Evolutionary conservation across 1,140 invertebrate genomes (phyloP), one percentile per base, ranked within the genome.

Genomic region (Camponotus vicinus): DNA sequence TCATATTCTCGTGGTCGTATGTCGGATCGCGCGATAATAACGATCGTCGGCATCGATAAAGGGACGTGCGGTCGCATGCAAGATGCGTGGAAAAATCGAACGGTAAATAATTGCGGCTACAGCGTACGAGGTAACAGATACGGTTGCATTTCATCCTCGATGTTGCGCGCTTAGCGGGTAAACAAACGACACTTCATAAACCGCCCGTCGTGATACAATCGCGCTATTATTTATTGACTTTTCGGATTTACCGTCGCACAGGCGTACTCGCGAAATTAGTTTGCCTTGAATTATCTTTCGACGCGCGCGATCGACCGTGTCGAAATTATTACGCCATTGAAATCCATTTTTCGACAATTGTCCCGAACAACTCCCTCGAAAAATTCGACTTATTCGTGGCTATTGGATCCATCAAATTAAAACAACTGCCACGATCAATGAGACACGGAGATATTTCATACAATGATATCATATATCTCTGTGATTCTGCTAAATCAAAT

Each of bases 171-270:
- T 80, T 89, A 87, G 42, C 89, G 89, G 88, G 88, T 90, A 89
- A 88, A 90, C 86, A 90, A 88, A 90, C 76, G 89, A 82, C 86
- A 86, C 89, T 90, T 90, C 86, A 90, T 90, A 90, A 90, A 90
- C 89, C 88, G 76, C 73, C 59, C 55, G 86, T 77, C 80, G 21
- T 82, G 89, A 90, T 90, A 90, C 71, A 63, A 90, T 90, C 89
- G 75, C 49, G 63, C 80, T 66, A 88, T 90, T 90, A 90, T 90
- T 90, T 90, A 90, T 90, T 88, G 89, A 88, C 88, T 77, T 90
- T 90, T 86, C 71, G 82, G 71, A 90, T 90, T 86, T 86, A 90
- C 86, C 82, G 70, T 84, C 70, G 79, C 80, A 80, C 88, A 83
- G 34, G 86, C 64, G 34, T 77, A 61, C n/a, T 73, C 89, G 80